Evolutionary conservation across 35 echinoderm and acorn worm genomes (phyloP).

Genomic region (Heliocidaris tuberculata): DNA sequence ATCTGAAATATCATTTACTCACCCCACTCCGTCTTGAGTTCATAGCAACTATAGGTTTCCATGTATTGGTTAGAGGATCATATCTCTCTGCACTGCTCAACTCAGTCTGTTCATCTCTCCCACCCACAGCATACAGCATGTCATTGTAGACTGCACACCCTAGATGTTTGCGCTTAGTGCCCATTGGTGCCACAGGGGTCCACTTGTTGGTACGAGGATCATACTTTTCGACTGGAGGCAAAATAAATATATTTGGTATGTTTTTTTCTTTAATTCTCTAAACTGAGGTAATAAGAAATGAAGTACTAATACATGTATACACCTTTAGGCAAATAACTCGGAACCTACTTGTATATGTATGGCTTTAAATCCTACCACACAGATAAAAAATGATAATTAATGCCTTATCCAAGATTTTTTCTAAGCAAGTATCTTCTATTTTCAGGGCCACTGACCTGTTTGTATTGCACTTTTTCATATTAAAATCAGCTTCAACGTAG

Average conservation of each 20-base stretch:
- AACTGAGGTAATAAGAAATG: not conserved
- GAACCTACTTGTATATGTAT: no score
- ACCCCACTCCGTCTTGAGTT: conserved; percentile 98
- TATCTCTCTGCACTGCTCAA: conserved; percentile 97
- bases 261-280: not conserved
- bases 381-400: no score
- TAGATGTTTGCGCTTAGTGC: conserved; percentile 90
- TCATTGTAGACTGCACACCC: conserved; percentile 99
- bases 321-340: no score
- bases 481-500: no score
- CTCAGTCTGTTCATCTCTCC: conserved; percentile 96
- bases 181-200: conserved; percentile 98
- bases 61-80: conserved; percentile 91
- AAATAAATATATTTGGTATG: not conserved
- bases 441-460: no score
- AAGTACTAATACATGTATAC: not conserved
- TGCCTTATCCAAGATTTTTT: no score
- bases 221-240: conserved; percentile 81
- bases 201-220: conserved; percentile 95
- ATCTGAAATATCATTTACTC: conserved; percentile 27
- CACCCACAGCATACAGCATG: conserved; percentile 99
- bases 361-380: no score
- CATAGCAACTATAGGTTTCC: conserved; percentile 99
- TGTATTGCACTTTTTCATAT: no score
- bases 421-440: no score